Conservation (phyloP, 1,140 invertebrate genomes). For the Drosophila punjabiensis region DNA sequence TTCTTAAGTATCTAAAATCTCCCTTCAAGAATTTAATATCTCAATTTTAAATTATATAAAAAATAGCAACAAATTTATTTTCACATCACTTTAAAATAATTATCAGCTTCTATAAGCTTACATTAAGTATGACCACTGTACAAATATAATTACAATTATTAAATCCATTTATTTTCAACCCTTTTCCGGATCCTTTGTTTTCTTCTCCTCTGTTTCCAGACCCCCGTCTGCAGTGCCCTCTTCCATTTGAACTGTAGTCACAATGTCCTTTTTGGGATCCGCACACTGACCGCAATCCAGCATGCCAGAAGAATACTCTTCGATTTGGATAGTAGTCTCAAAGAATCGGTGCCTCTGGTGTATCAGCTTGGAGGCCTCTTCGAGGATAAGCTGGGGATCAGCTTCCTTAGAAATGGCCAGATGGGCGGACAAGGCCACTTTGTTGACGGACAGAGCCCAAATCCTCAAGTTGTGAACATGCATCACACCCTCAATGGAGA, state of each 20-base stretch:
- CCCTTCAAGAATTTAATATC: no score
- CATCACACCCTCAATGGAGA: constrained; percentile 93
- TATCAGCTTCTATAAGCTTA: neutral
- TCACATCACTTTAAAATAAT: neutral
- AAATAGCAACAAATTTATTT: neutral
- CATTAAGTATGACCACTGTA: neutral
- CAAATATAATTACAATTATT: neutral
- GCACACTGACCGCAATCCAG: constrained; percentile 94
- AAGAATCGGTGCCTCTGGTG: constrained; percentile 96
- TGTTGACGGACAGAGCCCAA: constrained; percentile 97
- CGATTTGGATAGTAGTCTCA: constrained; percentile 98
- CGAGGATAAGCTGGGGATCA: constrained; percentile 92
- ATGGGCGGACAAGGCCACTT: constrained; percentile 96
- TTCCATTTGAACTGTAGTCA: constrained; percentile 8
- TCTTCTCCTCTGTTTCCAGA: neutral
- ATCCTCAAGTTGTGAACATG: constrained; percentile 97
- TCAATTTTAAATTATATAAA: neutral
- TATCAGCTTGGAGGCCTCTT: constrained; percentile 92
- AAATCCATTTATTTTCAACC: neutral
- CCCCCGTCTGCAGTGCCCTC: neutral
- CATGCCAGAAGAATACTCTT: constrained; percentile 96
- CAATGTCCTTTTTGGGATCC: neutral
- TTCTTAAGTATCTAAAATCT: neutral
- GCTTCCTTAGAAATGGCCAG: constrained; percentile 93
- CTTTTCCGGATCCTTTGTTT: neutral